Conservation (phyloP, 2,113 vertebrate species). For the Origma solitaria region DNA sequence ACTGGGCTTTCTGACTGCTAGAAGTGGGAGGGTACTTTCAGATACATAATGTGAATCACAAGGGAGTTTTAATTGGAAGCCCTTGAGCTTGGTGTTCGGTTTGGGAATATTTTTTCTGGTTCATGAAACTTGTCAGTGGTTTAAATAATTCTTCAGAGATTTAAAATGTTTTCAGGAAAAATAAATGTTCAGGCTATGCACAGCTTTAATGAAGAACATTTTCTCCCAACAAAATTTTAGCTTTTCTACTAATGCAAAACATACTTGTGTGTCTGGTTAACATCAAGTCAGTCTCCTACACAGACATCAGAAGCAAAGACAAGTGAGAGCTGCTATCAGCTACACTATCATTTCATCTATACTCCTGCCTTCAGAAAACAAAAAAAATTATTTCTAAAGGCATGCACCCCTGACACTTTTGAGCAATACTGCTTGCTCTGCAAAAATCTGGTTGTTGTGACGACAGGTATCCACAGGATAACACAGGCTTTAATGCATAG, state of each 20-base stretch:
- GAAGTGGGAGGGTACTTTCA: neutral
- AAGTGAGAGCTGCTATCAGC: neutral
- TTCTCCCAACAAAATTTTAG: neutral
- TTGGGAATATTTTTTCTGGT: neutral
- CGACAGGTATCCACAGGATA: neutral
- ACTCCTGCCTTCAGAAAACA: neutral
- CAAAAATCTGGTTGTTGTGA: neutral
- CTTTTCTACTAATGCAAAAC: neutral
- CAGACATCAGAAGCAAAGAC: neutral
- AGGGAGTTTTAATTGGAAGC: neutral
- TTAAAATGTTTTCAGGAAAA: neutral
- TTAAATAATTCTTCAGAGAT: neutral
- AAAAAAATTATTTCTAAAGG: neutral
- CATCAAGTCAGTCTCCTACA: neutral
- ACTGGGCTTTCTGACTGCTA: neutral
- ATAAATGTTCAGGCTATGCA: neutral
- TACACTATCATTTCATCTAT: neutral
- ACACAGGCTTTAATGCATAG: neutral
- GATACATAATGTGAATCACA: neutral
- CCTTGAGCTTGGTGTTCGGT: neutral
- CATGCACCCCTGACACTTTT: neutral
- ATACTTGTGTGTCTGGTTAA: neutral
- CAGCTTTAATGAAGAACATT: neutral
- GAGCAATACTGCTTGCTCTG: neutral
- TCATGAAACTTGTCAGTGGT: neutral